Percentiles rank a stretch among this genome's conserved stretches.
Evolutionary conservation across 2,113 vertebrate species (phyloP).

Genomic region (Mionectes macconnelli): DNA sequence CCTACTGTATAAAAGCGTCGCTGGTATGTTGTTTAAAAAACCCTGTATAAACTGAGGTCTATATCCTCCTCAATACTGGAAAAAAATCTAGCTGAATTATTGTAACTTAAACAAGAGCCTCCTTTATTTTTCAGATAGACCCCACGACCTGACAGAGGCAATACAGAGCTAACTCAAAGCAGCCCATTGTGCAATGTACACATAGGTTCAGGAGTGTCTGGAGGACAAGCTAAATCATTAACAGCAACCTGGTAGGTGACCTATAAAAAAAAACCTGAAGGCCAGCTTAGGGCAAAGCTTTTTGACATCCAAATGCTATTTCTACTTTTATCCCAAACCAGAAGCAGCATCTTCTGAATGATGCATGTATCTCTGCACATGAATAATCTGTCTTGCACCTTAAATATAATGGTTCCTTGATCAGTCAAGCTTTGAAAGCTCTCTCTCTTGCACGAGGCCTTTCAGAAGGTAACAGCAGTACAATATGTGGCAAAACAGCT

Average conservation of each 20-base stretch:
- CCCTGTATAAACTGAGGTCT: background rate
- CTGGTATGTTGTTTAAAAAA: background rate
- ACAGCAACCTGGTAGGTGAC: background rate
- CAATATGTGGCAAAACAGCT: background rate
- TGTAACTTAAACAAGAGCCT: background rate
- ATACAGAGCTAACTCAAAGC: background rate
- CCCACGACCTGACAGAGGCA: rapidly evolving
- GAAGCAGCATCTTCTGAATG: background rate
- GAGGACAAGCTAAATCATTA: background rate
- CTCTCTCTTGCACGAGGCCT: background rate
- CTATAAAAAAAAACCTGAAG: background rate
- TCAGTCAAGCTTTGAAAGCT: background rate
- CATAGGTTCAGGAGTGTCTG: background rate
- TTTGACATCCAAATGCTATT: background rate
- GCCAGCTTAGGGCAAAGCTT: background rate
- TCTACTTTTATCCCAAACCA: background rate
- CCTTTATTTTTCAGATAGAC: background rate
- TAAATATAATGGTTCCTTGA: background rate
- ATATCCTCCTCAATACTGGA: background rate
- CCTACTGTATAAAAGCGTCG: background rate
- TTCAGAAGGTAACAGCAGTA: background rate
- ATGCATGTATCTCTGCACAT: rapidly evolving
- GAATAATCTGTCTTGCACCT: background rate
- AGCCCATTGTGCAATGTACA: background rate
- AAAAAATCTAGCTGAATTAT: background rate